These are phyloP conservation scores for Himalopsyche kuldschensis DNA, from an alignment of 2,888 invertebrate genomes.

Conservation along the genomic window DNA sequence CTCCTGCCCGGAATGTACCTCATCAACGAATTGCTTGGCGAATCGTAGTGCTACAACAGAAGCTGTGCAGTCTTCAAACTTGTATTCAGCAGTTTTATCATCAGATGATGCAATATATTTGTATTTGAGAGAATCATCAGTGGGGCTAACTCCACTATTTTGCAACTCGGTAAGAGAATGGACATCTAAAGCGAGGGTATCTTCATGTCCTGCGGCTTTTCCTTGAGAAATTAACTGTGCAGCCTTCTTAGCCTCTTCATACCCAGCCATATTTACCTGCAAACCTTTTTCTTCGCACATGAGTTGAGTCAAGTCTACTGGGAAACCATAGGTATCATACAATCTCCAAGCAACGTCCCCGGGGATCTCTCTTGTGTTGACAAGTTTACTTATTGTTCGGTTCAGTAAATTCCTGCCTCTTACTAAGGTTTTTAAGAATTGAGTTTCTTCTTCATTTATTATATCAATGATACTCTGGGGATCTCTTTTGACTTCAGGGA, in stretches of 20 bases:
- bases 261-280: slow-evolving; percentile 83
- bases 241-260: slow-evolving; percentile 88
- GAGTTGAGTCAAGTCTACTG: slow-evolving; percentile 93
- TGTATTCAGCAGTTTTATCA: slow-evolving; percentile 72
- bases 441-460: slow-evolving; percentile 96
- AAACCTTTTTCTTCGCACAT: slow-evolving; percentile 97
- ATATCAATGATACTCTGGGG: slow-evolving; percentile 89
- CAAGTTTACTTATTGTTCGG: slow-evolving; percentile 84
- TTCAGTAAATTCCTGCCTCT: slow-evolving; percentile 89
- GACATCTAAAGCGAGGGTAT: slow-evolving; percentile 88
- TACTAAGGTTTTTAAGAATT: slow-evolving; percentile 93
- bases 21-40: slow-evolving; percentile 82
- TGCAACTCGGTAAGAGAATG: slow-evolving; percentile 93
- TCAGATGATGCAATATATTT: slow-evolving; percentile 71
- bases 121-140: slow-evolving; percentile 93
- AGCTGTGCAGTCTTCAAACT: slow-evolving; percentile 71
- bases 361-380: slow-evolving; percentile 72
- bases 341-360: slow-evolving; percentile 98
- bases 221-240: slow-evolving; percentile 89
- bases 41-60: slow-evolving; percentile 80
- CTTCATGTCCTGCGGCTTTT: slow-evolving; percentile 77
- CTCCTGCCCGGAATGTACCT: slow-evolving; percentile 81
- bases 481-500: slow-evolving; percentile 84
- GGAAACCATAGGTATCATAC: slow-evolving; percentile 99
- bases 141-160: slow-evolving; percentile 71